Evolutionary conservation across 2,797 vertebrate genomes (phyloP).

Genomic region (Eptatretus atami): DNA sequence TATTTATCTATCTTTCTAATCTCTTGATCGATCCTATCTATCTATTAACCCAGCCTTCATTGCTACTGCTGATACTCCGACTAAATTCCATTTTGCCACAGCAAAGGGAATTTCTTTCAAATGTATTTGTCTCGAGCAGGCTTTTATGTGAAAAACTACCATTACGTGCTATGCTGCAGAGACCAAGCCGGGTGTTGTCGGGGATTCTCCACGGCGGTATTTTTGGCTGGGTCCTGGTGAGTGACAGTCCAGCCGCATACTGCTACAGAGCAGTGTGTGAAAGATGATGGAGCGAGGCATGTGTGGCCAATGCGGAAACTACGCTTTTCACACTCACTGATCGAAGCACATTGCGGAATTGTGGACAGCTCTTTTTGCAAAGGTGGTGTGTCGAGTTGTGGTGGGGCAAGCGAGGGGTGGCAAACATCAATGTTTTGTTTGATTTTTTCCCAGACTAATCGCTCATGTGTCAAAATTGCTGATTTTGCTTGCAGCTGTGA

Average conservation of each 20-base stretch:
- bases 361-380: conserved; percentile 94
- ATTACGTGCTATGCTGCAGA: conserved; percentile 15
- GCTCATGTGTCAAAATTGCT: no score
- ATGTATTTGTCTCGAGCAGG: background rate
- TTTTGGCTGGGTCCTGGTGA: conserved; percentile 97
- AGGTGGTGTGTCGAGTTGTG: conserved; percentile 24
- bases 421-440: no score
- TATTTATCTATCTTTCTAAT: no score
- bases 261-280: conserved; percentile 91
- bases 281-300: conserved; percentile 84
- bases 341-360: conserved; percentile 93
- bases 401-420: no score
- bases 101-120: background rate
- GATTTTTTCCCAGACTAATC: no score
- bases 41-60: no score
- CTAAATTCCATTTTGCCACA: no score
- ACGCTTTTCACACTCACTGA: conserved; percentile 87
- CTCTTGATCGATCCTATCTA: no score
- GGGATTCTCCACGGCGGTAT: conserved; percentile 61
- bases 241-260: conserved; percentile 73
- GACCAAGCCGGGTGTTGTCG: conserved; percentile 90
- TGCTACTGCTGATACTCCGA: no score
- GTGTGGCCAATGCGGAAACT: conserved; percentile 48
- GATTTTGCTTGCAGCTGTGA: no score
- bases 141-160: background rate